These are phyloP conservation scores for Spongilla lacustris DNA, from an alignment of 37 sponge, comb jelly and placozoan genomes.

Conservation along the genomic window DNA sequence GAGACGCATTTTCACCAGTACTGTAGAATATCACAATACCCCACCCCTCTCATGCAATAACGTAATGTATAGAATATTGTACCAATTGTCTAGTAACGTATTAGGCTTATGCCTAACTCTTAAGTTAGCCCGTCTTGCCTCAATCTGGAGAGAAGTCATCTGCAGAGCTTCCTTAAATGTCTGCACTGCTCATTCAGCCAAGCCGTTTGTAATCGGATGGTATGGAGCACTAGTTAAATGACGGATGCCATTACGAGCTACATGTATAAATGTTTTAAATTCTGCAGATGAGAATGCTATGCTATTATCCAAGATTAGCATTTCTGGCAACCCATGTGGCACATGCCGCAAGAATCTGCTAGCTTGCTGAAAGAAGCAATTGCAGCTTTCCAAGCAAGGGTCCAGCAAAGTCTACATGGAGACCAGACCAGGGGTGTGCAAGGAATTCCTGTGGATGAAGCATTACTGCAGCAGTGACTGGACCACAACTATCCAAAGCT, in stretches of 20 bases:
- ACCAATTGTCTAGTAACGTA: too few species aligned
- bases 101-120: too few species aligned
- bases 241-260: background rate
- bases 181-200: conserved; percentile 17
- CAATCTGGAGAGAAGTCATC: background rate
- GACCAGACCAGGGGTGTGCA: conserved; percentile 23
- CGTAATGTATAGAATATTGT: too few species aligned
- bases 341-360: conserved; percentile 12
- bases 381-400: conserved; percentile 25
- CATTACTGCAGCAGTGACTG: conserved; percentile 7
- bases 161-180: conserved; percentile 21
- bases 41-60: too few species aligned
- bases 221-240: conserved; percentile 9
- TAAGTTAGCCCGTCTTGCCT: background rate
- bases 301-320: conserved; percentile 18
- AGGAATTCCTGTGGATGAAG: conserved; percentile 37
- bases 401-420: conserved; percentile 36
- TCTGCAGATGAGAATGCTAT: conserved; percentile 9
- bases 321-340: conserved; percentile 43
- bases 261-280: conserved; percentile 8
- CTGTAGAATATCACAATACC: too few species aligned
- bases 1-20: too few species aligned
- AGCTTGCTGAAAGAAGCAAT: background rate
- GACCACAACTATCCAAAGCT: background rate
- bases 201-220: conserved; percentile 1